Percentiles rank a stretch among this genome's conserved stretches.
These are phyloP conservation scores for Aurelia sp. DNA, from an alignment of 30 jellyfish, hydroid and myxozoan species.

Conservation along the genomic window DNA sequence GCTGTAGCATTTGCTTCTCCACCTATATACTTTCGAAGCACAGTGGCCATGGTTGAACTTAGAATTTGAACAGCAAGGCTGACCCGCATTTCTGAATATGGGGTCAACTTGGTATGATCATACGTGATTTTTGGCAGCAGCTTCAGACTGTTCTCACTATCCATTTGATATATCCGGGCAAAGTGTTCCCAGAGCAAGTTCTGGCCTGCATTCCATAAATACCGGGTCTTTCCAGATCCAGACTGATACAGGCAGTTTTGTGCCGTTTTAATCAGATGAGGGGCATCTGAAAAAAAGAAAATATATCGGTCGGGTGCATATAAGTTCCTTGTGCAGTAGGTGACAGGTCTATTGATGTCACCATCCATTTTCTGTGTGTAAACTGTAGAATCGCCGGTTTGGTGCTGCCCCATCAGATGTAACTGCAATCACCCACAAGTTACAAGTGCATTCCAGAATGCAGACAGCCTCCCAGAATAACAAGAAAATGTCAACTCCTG, in stretches of 20 bases:
- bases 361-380: too few species aligned
- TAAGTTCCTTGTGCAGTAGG: slow-evolving; percentile 10
- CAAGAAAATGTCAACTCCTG: slow-evolving; percentile 16
- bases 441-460: slow-evolving; percentile 17
- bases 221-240: slow-evolving; percentile 23
- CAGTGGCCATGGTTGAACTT: too few species aligned
- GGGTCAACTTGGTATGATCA: slow-evolving; percentile 53
- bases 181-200: slow-evolving; percentile 24
- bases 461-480: slow-evolving; percentile 71
- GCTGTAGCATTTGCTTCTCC: too few species aligned
- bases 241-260: slow-evolving; percentile 41
- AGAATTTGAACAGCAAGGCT: slow-evolving; percentile 48
- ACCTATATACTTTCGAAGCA: too few species aligned
- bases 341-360: too few species aligned
- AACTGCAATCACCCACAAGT: slow-evolving; percentile 28
- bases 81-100: slow-evolving; percentile 53
- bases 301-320: slow-evolving; percentile 28
- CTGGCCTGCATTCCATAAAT: slow-evolving; percentile 38
- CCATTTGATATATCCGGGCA: background rate
- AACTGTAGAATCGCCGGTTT: too few species aligned
- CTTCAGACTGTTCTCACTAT: background rate
- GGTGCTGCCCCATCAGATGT: slow-evolving; percentile 71
- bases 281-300: slow-evolving; percentile 37
- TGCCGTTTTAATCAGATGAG: slow-evolving; percentile 42
- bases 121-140: slow-evolving; percentile 13